phyloP scores from a whole-genome alignment of 2,113 vertebrate species.

The Chauna torquata region DNA sequence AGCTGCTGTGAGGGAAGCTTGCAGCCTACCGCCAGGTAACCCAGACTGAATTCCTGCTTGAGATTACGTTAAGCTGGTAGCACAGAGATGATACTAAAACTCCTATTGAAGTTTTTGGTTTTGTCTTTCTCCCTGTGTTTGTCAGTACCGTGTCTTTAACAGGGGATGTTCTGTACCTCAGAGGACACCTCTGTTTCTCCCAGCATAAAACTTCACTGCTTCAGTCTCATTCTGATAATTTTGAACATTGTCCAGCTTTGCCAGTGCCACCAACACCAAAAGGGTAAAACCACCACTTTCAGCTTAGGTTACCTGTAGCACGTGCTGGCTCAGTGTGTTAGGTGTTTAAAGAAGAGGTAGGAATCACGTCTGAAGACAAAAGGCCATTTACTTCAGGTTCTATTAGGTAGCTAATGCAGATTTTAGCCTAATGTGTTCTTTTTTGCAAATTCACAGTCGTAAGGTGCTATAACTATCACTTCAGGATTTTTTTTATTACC shows the following conservation, averaged over 20 bases:
- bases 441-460: neutral
- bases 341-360: neutral
- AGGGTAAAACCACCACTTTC: neutral
- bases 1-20: neutral
- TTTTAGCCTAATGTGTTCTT: neutral
- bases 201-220: neutral
- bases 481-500: neutral
- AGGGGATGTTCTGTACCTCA: neutral
- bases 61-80: rapidly evolving
- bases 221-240: rapidly evolving
- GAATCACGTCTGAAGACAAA: neutral
- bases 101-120: too few species aligned
- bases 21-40: neutral
- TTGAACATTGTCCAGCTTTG: neutral
- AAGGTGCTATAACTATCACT: neutral
- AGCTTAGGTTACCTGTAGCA: rapidly evolving
- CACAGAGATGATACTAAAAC: rapidly evolving
- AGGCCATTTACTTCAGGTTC: neutral
- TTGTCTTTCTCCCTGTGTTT: neutral
- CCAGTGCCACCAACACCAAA: neutral
- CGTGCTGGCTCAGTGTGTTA: rapidly evolving
- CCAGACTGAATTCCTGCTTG: neutral
- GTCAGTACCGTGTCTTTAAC: neutral
- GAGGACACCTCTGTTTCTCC: neutral
- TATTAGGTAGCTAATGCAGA: neutral